These are phyloP conservation scores for Anaspis maculata DNA, from an alignment of 2,888 invertebrate species.

Conservation along the genomic window DNA sequence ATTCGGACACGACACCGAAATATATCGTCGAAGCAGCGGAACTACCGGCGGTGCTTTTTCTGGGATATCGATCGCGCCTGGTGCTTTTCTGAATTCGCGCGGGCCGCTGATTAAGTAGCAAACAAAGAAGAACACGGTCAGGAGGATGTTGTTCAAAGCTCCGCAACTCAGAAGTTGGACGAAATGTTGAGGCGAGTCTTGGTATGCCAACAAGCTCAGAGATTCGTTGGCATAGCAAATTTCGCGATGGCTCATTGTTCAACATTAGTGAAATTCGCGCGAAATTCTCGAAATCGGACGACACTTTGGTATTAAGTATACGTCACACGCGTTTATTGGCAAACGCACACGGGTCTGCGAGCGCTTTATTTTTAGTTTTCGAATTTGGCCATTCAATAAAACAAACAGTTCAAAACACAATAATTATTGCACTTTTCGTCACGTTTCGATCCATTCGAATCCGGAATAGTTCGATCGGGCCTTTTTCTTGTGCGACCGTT, in stretches of 20 bases:
- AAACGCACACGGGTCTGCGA: not conserved
- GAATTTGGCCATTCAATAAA: conserved; percentile 17
- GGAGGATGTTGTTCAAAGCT: conserved; percentile 5
- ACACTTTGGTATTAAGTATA: not conserved
- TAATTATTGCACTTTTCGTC: too few species aligned
- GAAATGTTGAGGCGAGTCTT: not conserved
- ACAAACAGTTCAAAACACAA: too few species aligned
- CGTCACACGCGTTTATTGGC: not conserved
- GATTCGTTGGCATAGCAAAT: not conserved
- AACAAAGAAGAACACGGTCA: conserved; percentile 5
- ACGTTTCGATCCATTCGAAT: too few species aligned
- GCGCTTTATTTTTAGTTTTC: conserved; percentile 22
- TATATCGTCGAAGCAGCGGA: not conserved
- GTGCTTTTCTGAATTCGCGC: too few species aligned
- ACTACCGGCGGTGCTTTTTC: not conserved
- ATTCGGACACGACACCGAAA: conserved; percentile 7
- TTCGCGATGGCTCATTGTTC: not conserved
- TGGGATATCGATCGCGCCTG: too few species aligned
- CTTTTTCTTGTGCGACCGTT: too few species aligned
- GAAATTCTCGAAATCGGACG: too few species aligned
- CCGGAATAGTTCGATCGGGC: too few species aligned
- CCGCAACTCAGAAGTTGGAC: not conserved
- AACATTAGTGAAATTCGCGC: not conserved
- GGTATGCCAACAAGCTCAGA: too few species aligned
- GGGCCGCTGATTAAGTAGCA: conserved; percentile 3